phyloP scores from a whole-genome alignment of 2,797 vertebrate genomes.

The Okamejei kenojei region DNA sequence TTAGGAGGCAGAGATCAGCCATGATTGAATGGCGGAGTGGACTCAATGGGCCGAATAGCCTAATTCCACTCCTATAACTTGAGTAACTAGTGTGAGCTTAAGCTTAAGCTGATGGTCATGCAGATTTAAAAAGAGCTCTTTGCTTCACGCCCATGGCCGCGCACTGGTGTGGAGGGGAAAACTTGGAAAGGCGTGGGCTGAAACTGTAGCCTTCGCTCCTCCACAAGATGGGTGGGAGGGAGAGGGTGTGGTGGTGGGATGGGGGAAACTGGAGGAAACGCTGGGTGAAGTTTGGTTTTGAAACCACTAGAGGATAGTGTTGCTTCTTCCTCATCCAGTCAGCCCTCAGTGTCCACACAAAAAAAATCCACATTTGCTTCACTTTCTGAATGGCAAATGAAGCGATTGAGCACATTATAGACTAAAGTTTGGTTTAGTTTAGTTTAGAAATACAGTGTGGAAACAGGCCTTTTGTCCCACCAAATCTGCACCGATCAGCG shows the following conservation, averaged over 20 bases:
- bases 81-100: too few species aligned
- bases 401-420: background rate
- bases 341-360: background rate
- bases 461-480: too few species aligned
- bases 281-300: background rate
- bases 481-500: too few species aligned
- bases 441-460: too few species aligned
- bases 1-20: too few species aligned
- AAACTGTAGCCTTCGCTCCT: background rate
- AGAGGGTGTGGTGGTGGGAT: background rate
- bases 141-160: background rate
- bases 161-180: background rate
- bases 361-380: background rate
- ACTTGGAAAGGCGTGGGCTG: background rate
- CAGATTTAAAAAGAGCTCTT: background rate
- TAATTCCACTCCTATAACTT: too few species aligned
- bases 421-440: background rate
- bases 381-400: background rate
- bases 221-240: too few species aligned
- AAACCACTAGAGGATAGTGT: constrained; percentile 26
- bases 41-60: too few species aligned
- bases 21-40: too few species aligned
- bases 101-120: background rate
- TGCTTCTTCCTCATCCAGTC: constrained; percentile 4
- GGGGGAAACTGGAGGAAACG: background rate